phyloP scores from a whole-genome alignment of 2,888 invertebrate genomes.

The Stomorhina lunata region DNA sequence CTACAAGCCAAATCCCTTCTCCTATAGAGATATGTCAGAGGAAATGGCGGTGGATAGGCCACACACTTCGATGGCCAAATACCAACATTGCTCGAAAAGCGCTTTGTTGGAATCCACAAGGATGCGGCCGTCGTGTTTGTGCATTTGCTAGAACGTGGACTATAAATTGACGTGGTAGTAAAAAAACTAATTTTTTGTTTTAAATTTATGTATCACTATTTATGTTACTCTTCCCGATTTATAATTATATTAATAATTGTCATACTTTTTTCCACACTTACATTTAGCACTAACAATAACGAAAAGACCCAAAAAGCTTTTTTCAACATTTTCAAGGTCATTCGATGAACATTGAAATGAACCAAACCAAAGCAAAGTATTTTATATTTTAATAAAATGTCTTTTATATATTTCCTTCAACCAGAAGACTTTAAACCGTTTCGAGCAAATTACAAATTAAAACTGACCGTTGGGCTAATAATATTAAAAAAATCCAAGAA shows the following conservation, averaged over 20 bases:
- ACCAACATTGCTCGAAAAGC: too few relatives aligned
- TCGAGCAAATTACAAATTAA: constrained; percentile 48
- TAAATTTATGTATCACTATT: background rate
- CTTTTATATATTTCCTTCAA: constrained; percentile 1
- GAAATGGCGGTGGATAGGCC: too few relatives aligned
- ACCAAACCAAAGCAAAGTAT: constrained; percentile 5
- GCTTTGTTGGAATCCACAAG: too few relatives aligned
- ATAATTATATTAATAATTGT: background rate
- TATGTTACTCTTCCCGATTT: background rate
- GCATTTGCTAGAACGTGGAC: too few relatives aligned
- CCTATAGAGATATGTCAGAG: too few relatives aligned
- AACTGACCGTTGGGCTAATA: constrained; percentile 41
- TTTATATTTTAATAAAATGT: background rate
- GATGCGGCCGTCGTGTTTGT: too few relatives aligned
- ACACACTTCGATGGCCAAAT: too few relatives aligned
- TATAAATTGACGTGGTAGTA: background rate
- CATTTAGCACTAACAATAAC: constrained; percentile 41
- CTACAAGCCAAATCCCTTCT: too few relatives aligned
- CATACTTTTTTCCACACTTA: constrained; percentile 32
- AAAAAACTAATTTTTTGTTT: background rate
- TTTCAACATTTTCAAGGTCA: constrained; percentile 61
- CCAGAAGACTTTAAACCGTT: constrained; percentile 52
- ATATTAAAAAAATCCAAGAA: constrained; percentile 32
- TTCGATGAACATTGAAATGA: constrained; percentile 43
- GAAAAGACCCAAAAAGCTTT: constrained; percentile 49